A percentile compares a stretch with the other conserved stretches of the same genome.
Evolutionary conservation across 2,888 invertebrate genomes (phyloP).

Genomic region (Orchesella flavescens): DNA sequence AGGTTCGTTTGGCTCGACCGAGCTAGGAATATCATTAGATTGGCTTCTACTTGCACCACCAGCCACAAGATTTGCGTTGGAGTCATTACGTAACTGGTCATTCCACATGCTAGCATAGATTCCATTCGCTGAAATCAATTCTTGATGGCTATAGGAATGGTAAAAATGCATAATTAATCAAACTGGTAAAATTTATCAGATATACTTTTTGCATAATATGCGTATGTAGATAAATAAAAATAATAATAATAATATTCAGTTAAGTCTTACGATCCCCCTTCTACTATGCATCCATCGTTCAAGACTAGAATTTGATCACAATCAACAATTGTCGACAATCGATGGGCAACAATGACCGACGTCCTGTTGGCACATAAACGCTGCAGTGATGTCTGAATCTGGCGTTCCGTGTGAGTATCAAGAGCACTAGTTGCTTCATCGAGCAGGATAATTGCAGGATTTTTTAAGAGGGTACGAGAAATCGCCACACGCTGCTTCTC

Average conservation of each 20-base stretch:
- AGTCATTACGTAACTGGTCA: constrained; percentile 81
- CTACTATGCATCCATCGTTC: constrained; percentile 91
- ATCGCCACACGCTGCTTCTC: constrained; percentile 77
- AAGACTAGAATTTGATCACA: constrained; percentile 95
- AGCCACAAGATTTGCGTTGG: constrained; percentile 41
- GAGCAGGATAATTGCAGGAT: constrained; percentile 75
- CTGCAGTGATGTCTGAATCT: constrained; percentile 86
- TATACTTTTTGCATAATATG: neutral
- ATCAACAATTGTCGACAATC: constrained; percentile 93
- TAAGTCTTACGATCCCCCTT: constrained; percentile 84
- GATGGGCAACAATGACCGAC: constrained; percentile 94
- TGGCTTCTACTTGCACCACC: constrained; percentile 13
- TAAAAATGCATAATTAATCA: neutral
- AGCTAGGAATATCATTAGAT: constrained; percentile 30
- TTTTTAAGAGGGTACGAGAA: constrained; percentile 76
- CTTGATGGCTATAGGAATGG: constrained; percentile 80
- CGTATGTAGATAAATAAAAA: constrained; percentile 38
- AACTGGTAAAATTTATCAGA: neutral
- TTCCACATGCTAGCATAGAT: constrained; percentile 95
- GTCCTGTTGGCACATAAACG: constrained; percentile 89
- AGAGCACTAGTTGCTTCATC: constrained; percentile 84
- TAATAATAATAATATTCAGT: neutral
- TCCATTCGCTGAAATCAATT: constrained; percentile 81
- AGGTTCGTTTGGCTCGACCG: neutral
- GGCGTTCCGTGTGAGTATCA: constrained; percentile 95